These are phyloP conservation scores for Alexandromys fortis DNA, from an alignment of 2,113 vertebrate species.

Conservation along the genomic window DNA sequence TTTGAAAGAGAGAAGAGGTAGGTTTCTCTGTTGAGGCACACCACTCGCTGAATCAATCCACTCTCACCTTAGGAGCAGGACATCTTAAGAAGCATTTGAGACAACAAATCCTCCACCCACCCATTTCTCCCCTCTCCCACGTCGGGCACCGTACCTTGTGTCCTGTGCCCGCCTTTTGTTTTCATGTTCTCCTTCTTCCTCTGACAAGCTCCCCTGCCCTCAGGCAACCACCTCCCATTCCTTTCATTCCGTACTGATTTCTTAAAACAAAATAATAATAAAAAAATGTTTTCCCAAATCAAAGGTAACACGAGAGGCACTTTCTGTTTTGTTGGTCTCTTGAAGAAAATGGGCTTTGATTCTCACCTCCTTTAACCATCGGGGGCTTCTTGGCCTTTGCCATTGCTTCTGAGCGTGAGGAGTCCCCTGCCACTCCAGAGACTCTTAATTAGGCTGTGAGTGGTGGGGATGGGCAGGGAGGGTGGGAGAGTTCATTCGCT, in stretches of 20 bases:
- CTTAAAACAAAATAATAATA: slow-evolving; percentile 63
- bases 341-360: slow-evolving; percentile 65
- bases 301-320: slow-evolving; percentile 39
- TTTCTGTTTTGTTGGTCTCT: slow-evolving; percentile 66
- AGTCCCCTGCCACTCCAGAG: slow-evolving; percentile 1
- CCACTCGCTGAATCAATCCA: not conserved
- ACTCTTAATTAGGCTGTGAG: slow-evolving; percentile 67
- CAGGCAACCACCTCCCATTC: not conserved
- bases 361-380: slow-evolving; percentile 45
- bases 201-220: not conserved
- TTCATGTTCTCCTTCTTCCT: slow-evolving; percentile 47
- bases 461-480: not conserved
- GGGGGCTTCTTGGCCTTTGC: slow-evolving; percentile 52
- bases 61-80: not conserved
- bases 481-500: not conserved
- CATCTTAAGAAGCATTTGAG: not conserved
- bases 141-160: not conserved
- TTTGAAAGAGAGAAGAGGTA: not conserved
- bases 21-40: not conserved
- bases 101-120: not conserved
- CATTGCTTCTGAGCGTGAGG: not conserved
- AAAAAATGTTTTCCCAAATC: slow-evolving; percentile 62
- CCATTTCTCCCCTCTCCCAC: not conserved
- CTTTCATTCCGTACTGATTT: slow-evolving; percentile 40
- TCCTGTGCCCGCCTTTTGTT: not conserved